Base-by-base conservation (phyloP, 2,888 invertebrate genomes). In the Bibio marci region DNA sequence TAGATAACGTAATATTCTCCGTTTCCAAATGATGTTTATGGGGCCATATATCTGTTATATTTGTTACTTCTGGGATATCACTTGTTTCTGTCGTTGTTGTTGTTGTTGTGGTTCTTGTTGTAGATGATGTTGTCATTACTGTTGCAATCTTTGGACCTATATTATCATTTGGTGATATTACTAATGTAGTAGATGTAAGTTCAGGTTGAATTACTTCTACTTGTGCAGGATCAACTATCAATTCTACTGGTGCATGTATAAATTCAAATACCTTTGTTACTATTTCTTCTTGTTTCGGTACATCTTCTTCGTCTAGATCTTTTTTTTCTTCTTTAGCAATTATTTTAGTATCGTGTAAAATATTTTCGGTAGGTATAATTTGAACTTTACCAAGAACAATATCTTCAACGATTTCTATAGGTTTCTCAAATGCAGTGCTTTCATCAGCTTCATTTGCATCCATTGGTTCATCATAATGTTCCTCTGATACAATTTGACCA, bases 241-340 rank as follows among this genome's bases (percentile, higher is more conserved):
- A 60, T 49, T 61, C 62, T 59, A 59, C 61, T 51, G 50, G 58
- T 55, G 57, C 62, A 49, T 50, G 52, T 47, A 52, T 52, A 55
- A 55, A 56, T 53, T 59, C 56, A 57, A 62, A 61, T 62, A 62
- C 62, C 62, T 62, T 56, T 13, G 38, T 47, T 49, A 50, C 47
- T 40, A 43, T 40, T 45, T 45, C 38, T 48, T 48, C 46, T 45
- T 32, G 26, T 26, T 32, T 15, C 14, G 19, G 26, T 32, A 32
- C 18, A 12, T 19, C 26, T 32, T 38, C 18, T 14, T 14, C 26
- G 1, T 38, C 15, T 30, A 13, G 15, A 26, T 28, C 15, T 27
- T 17, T 30, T 11, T 17, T 35, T 35, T 35, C 15, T 35, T 25
- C 17, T 26, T 17, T 28, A 25, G 12, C 26, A 32, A 6, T n/a